Evolutionary conservation across 2,797 vertebrate species (phyloP), one percentile per base, ranked within the genome.

Genomic region (Choloepus didactylus): DNA sequence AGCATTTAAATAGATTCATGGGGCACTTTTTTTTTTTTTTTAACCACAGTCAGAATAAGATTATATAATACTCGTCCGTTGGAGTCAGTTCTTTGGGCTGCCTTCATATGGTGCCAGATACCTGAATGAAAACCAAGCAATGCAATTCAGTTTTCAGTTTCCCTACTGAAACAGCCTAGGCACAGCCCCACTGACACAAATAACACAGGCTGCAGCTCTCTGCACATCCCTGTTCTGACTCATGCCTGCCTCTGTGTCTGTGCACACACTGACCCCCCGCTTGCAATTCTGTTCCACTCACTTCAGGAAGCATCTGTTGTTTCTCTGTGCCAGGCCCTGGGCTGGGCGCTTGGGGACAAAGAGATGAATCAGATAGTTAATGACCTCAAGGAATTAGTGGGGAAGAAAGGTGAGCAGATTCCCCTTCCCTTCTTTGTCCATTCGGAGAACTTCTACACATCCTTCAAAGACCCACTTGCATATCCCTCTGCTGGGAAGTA

Each of bases 1-100:
- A 96, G 82, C 88, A 89, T 96, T 80, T 72, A 54, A 94, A 83
- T 19, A 64, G 66, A 96, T 93, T 81, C 49, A 77, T 9, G 62
- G 75, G 70, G 67, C 60, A 18, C 60, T 60, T 21, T 18, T 44
- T 62, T 3, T 27, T 31, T 18, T 18, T 49, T 59, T 15, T 11
- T 15, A 85, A 83, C 9, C 67, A 59, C 75, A 76, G 60, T 44
- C 38, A 84, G 64, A 81, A n/a, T 72, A 85, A 95, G 87, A 93
- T 62, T 29, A 25, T 51, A 75, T 31, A 31, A 67, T 41, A 64
- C 25, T 86, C n/a, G 31, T 77, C 18, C 25, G 91, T 15, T 23
- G 60, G 31, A 67, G 44, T 38, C 46, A 9, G 51, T 73, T 83
- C 25, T 51, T 44, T 15, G 66, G 82, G 82, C 44, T 46, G 46